phyloP scores from a whole-genome alignment of 2,113 vertebrate genomes.

The Ictidomys tridecemlineatus region DNA sequence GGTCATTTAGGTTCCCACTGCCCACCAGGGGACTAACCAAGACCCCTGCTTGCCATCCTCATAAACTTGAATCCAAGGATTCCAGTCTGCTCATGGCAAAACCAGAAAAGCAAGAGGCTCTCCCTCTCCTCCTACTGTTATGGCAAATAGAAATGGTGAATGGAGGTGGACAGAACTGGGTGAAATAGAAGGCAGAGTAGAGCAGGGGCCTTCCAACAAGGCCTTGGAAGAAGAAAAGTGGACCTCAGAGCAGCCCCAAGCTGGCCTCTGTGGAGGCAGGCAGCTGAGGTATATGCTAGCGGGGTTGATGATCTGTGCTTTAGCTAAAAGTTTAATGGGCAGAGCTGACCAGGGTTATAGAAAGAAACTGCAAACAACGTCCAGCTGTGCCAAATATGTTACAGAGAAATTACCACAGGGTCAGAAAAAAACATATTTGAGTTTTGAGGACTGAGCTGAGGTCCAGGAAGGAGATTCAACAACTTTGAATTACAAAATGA shows the following conservation, averaged over 20 bases:
- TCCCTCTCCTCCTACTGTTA: not conserved
- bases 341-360: not conserved
- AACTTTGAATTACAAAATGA: not conserved
- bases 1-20: not conserved
- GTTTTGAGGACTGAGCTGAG: not conserved
- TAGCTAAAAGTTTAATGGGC: not conserved
- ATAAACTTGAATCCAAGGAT: not conserved
- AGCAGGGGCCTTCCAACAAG: not conserved
- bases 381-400: not conserved
- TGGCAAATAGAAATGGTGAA: not conserved
- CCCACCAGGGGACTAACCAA: not conserved
- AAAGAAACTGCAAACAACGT: not conserved
- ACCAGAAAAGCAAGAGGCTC: not conserved
- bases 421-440: not conserved
- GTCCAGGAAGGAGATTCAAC: not conserved
- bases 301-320: not conserved
- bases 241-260: not conserved
- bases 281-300: not conserved
- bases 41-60: not conserved
- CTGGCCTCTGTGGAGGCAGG: not conserved
- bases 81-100: not conserved
- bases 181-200: not conserved
- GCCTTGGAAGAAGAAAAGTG: not conserved
- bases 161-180: not conserved
- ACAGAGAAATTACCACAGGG: constrained; percentile 12